A percentile compares a stretch with the other conserved stretches of the same genome.
Evolutionary conservation across 2,888 invertebrate species (phyloP).

Genomic region (Axea sp.): DNA sequence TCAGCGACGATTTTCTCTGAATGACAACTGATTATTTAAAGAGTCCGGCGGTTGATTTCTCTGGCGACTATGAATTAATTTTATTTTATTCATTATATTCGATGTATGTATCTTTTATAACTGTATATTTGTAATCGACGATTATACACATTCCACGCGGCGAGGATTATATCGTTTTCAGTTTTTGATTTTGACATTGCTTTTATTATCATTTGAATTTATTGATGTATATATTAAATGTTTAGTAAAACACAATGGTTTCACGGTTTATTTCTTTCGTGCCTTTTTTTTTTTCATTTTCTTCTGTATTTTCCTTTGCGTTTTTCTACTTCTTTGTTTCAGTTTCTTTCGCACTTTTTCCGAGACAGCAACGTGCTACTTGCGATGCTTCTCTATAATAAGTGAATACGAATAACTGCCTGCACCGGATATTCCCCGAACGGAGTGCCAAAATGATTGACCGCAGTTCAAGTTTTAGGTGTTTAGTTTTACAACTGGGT

Average conservation of each 20-base stretch:
- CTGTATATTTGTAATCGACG: slow-evolving; percentile 46
- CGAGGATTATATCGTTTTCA: slow-evolving; percentile 28
- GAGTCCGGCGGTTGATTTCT: slow-evolving; percentile 19
- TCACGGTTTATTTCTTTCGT: slow-evolving; percentile 10
- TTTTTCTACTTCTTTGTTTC: neutral
- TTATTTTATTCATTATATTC: slow-evolving; percentile 18
- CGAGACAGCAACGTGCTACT: slow-evolving; percentile 4
- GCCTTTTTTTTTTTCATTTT: slow-evolving; percentile 3
- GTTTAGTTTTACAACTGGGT: neutral
- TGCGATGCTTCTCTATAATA: slow-evolving; percentile 40
- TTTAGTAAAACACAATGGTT: slow-evolving; percentile 20
- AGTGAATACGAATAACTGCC: slow-evolving; percentile 63
- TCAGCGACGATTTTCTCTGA: neutral
- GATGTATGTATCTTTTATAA: slow-evolving; percentile 37
- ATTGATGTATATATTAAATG: slow-evolving; percentile 52
- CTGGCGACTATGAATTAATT: slow-evolving; percentile 22
- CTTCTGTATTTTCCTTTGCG: neutral
- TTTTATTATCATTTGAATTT: slow-evolving; percentile 36
- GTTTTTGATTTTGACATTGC: slow-evolving; percentile 28
- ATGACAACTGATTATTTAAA: slow-evolving; percentile 11
- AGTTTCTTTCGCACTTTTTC: neutral
- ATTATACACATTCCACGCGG: slow-evolving; percentile 49
- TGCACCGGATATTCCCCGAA: slow-evolving; percentile 66
- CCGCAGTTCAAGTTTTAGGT: neutral
- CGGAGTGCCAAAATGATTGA: slow-evolving; percentile 22